Base-by-base conservation (phyloP, 2,113 vertebrate species). In the Tor tambroides region DNA sequence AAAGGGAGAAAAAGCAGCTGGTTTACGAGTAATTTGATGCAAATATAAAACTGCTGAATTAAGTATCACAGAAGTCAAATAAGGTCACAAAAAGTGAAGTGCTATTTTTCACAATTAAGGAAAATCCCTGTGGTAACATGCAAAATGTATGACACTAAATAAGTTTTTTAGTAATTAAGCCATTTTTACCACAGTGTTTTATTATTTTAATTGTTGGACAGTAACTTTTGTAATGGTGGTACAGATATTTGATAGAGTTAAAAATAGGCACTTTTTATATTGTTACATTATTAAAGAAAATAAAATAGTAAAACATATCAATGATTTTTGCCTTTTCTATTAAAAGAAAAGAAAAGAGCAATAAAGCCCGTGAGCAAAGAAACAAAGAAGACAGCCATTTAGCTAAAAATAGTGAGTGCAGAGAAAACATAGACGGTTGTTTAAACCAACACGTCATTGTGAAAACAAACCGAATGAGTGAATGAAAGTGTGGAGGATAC, bases 401-500 rank as follows among this genome's bases (percentile, higher is more conserved):
- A 46, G 86, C 74, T 59, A 76, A 92, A 93, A 90, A 83, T 91
- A 89, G 80, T n/a, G 17, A 28, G 15, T 43, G 51, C 46, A 81
- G 38, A 65, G 26, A 83, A 59, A 75, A 89, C 51, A 83, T 59
- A 80, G 85, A 83, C 1, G 1, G 61, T 26, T 84, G 87, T 46
- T 91, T 87, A 61, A 79, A 46, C 32, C 1, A 41, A 43, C 81
- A 72, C 75, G 32, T n/a, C 69, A 65, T 87, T 90, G 67, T 19
- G 14, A 63, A 85, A 90, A 86, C 28, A 15, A 65, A 10, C 79
- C 7, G 67, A 72, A 5, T 65, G 43, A 51, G 46, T 8, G 12
- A 35, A 32, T 72, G 65, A 83, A 51, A 41, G 23, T 41, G 41
- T 88, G 38, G 43, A 51, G 23, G 3, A 23, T 9, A 74, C 63